These are phyloP conservation scores for Choloepus didactylus DNA, from an alignment of 2,797 vertebrate species.

Conservation along the genomic window DNA sequence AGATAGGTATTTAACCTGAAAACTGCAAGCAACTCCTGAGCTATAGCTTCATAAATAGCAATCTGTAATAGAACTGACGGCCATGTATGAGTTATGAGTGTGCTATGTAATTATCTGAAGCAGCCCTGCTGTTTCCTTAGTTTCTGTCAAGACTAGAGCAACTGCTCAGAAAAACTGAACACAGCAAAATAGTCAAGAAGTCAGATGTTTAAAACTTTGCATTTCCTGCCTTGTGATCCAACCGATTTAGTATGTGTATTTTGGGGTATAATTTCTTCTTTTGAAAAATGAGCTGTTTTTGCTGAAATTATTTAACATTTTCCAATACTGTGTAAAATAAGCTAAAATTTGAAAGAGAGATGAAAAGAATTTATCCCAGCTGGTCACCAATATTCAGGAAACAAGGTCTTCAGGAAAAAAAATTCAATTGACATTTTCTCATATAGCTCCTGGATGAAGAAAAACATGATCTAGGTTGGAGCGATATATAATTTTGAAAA, in stretches of 20 bases:
- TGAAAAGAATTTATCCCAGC: slow-evolving; percentile 67
- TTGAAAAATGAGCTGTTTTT: slow-evolving; percentile 73
- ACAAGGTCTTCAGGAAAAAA: slow-evolving; percentile 48
- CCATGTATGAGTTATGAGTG: slow-evolving; percentile 72
- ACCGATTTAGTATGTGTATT: slow-evolving; percentile 70
- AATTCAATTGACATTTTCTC: slow-evolving; percentile 53
- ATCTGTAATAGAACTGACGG: slow-evolving; percentile 69
- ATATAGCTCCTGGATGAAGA: slow-evolving; percentile 34
- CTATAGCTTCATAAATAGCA: slow-evolving; percentile 70
- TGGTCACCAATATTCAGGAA: slow-evolving; percentile 53
- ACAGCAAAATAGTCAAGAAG: slow-evolving; percentile 1
- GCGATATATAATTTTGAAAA: neutral
- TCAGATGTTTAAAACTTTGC: slow-evolving; percentile 63
- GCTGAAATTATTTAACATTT: slow-evolving; percentile 78
- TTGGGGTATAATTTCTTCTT: slow-evolving; percentile 70
- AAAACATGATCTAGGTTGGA: slow-evolving; percentile 25
- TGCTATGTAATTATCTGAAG: slow-evolving; percentile 82
- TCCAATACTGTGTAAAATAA: slow-evolving; percentile 69
- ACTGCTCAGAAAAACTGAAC: slow-evolving; percentile 74
- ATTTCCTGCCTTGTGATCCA: slow-evolving; percentile 74
- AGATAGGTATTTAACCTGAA: slow-evolving; percentile 71
- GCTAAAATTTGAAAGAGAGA: slow-evolving; percentile 65
- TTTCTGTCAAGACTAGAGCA: slow-evolving; percentile 74
- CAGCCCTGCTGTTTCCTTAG: slow-evolving; percentile 70
- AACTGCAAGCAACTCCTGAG: slow-evolving; percentile 71